Conservation (phyloP, 92 coral and sea anemone genomes). For the Galaxea fascicularis region DNA sequence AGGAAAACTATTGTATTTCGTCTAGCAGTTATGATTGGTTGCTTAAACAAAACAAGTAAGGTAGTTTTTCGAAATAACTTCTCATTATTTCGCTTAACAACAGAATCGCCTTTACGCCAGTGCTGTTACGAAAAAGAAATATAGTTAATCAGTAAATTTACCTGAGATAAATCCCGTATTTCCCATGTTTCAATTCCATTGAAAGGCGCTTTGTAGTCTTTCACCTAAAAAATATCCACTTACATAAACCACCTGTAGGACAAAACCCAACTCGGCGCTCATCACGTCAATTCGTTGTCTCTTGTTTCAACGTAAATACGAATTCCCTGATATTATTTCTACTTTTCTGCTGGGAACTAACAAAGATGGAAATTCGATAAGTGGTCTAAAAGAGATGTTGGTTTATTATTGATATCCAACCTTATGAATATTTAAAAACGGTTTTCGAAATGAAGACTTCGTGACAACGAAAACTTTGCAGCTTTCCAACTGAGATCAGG, state of each 20-base stretch:
- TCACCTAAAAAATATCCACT: not conserved
- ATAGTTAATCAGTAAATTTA: not conserved
- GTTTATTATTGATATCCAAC: constrained; percentile 36
- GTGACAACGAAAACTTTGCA: not conserved
- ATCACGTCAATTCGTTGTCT: constrained; percentile 2
- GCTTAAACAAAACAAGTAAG: not conserved
- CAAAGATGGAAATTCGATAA: not conserved
- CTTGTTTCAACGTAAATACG: not conserved
- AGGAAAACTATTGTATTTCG: not conserved
- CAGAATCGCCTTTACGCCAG: no score
- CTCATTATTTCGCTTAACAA: not conserved
- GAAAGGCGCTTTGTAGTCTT: constrained; percentile 35
- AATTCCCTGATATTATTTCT: not conserved
- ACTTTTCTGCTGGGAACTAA: not conserved
- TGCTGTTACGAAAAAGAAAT: not conserved
- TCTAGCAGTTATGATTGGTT: constrained; percentile 6
- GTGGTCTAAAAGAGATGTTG: constrained; percentile 22
- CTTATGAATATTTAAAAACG: constrained; percentile 27
- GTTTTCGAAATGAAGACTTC: not conserved
- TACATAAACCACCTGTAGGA: not conserved
- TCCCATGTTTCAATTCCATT: constrained; percentile 32
- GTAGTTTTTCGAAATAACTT: not conserved
- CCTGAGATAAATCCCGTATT: constrained; percentile 23
- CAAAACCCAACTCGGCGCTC: constrained; percentile 2
- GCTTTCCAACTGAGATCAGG: not conserved